Percentiles rank a stretch among this genome's conserved stretches.
phyloP scores from a whole-genome alignment of 2,113 vertebrate genomes.

The Pygoscelis adeliae region DNA sequence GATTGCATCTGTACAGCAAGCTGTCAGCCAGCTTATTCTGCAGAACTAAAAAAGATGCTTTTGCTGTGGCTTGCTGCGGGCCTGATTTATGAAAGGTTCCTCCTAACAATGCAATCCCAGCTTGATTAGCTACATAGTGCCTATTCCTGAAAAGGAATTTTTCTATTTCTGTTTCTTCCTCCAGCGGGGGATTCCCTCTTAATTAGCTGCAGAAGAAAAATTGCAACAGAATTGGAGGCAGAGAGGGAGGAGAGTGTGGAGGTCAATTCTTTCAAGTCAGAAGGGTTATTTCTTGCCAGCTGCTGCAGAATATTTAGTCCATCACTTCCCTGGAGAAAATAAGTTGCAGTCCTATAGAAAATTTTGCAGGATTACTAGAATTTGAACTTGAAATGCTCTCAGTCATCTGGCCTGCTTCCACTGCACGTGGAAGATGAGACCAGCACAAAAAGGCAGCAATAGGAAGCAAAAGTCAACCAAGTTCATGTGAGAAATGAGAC shows the following conservation, averaged over 20 bases:
- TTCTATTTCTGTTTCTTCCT: constrained; percentile 11
- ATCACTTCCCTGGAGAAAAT: not conserved
- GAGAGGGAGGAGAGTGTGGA: not conserved
- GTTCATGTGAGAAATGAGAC: not conserved
- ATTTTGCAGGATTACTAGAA: not conserved
- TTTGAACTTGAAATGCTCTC: not conserved
- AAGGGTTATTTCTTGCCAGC: not conserved
- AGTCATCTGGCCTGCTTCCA: not conserved
- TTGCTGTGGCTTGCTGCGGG: not conserved
- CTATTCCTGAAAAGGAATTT: constrained; percentile 6
- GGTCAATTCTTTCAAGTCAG: not conserved
- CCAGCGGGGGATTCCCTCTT: constrained; percentile 36
- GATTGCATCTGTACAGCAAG: not conserved
- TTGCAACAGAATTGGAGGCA: not conserved
- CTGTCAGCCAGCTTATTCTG: not conserved
- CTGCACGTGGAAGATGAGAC: not conserved
- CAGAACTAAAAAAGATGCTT: not conserved
- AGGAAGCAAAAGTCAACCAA: not conserved
- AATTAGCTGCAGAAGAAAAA: constrained; percentile 6
- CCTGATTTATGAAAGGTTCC: not conserved
- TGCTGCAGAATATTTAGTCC: not conserved
- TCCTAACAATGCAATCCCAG: not conserved
- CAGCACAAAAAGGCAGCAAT: not conserved
- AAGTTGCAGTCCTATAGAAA: not conserved
- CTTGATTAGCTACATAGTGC: not conserved